These are phyloP conservation scores for Chlorocebus sabaeus DNA, from an alignment of 2,113 vertebrate genomes.

Conservation along the genomic window DNA sequence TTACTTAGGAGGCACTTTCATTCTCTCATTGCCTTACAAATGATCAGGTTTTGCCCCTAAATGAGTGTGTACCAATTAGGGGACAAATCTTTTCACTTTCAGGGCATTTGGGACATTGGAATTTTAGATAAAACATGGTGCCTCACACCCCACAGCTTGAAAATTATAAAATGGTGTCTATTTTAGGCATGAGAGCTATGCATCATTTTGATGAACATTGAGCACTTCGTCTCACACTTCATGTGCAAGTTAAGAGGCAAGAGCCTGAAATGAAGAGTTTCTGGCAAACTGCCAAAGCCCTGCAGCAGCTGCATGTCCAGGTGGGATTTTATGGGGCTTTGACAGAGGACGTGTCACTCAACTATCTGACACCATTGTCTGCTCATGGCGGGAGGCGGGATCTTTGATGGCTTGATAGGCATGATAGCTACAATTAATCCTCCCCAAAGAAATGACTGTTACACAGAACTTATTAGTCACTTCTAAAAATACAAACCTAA, in stretches of 20 bases:
- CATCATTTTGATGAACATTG: not conserved
- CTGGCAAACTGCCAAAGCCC: conserved; percentile 48
- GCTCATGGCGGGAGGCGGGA: conserved; percentile 51
- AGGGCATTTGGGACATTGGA: not conserved
- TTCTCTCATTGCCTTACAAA: not conserved
- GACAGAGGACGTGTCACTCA: conserved; percentile 66
- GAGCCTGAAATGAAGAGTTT: conserved; percentile 55
- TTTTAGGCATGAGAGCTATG: not conserved
- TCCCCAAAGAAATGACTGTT: conserved; percentile 61
- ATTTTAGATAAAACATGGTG: not conserved
- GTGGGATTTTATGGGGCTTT: conserved; percentile 58
- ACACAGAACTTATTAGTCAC: conserved; percentile 44
- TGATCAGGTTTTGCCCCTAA: not conserved
- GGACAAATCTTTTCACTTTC: not conserved
- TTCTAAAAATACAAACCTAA: conserved; percentile 60
- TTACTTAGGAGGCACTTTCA: not conserved
- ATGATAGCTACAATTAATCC: conserved; percentile 77
- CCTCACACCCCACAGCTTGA: not conserved
- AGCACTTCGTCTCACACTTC: not conserved
- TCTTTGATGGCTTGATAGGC: conserved; percentile 58
- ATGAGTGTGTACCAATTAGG: not conserved
- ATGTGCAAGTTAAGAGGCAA: conserved; percentile 20
- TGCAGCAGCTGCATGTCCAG: conserved; percentile 68
- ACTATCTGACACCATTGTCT: conserved; percentile 64
- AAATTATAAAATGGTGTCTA: not conserved